Evolutionary conservation across 2,888 invertebrate species (phyloP), one percentile per base, ranked within the genome.

Genomic region (Platerodrilus igneus): DNA sequence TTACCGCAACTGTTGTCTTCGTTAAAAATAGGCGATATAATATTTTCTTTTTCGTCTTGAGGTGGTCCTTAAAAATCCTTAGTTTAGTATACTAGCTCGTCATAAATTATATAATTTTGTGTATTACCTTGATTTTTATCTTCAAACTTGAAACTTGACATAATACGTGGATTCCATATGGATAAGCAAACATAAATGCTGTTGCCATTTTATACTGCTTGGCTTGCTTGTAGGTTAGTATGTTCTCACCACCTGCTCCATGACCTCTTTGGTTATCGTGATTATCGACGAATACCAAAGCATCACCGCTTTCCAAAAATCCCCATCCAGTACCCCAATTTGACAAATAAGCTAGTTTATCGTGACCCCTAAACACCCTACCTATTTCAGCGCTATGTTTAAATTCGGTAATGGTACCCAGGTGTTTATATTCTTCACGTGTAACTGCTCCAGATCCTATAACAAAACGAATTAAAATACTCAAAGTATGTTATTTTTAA

Each of bases 101-200:
- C 4, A 35, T 8, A 18, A 5, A 17, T 16, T 5, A 2, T n/a
- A n/a, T n/a, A n/a, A n/a, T n/a, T 25, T 7, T n/a, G n/a, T n/a
- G n/a, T n/a, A n/a, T 13, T 45, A 52, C 63, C 62, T 53, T 59
- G 54, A 54, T 82, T 79, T 4, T 72, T 72, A 39, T 77, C 52
- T 0, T 63, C 58, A 66, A 90, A 94, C 26, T 60, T 71, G 59
- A 78, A 94, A 50, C 91, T 90, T 60, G 91, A 91, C 86, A 95
- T 91, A 34, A 93, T 67, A 31, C 86, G 77, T 0, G 87, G 41
- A 77, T 72, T 2, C 87, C 87, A 50, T 87, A 89, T 0, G 87
- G 82, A 74, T 86, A 84, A 0, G 92, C 89, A 65, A 95, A 71
- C 78, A 86, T 88, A 66, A 91, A 93, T 0, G 87, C 88, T 2